Conservation (phyloP, 2,113 vertebrate species). For the Microcebus tavaratra region DNA sequence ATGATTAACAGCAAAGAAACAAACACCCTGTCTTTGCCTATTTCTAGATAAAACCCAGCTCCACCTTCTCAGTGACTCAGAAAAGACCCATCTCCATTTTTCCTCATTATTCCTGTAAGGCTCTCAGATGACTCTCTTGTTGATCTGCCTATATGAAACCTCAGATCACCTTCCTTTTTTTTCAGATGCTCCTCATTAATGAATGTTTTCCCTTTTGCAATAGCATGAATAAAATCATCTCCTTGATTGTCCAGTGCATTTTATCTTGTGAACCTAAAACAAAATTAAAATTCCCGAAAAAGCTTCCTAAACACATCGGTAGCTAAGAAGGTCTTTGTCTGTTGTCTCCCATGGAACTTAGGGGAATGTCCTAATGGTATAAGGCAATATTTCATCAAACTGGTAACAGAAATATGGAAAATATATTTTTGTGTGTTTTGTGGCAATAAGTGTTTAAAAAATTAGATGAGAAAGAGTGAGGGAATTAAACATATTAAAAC, state of each 20-base stretch:
- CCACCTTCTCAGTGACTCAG: neutral
- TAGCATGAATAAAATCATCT: neutral
- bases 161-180: neutral
- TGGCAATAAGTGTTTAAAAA: neutral
- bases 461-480: neutral
- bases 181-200: neutral
- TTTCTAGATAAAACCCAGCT: neutral
- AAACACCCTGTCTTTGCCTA: neutral
- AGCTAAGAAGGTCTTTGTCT: neutral
- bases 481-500: neutral
- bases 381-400: neutral
- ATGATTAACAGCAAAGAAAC: neutral
- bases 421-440: neutral
- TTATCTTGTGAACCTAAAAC: neutral
- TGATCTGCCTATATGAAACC: neutral
- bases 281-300: neutral
- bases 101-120: neutral
- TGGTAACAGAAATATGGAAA: neutral
- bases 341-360: neutral
- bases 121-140: neutral
- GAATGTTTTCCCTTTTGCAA: neutral
- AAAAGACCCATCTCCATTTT: neutral
- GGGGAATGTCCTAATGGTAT: neutral
- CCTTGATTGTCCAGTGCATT: neutral
- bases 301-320: neutral